A percentile compares a stretch with the other conserved stretches of the same genome.
Conservation (phyloP, 2,797 vertebrate species). For the Vespertilio murinus region DNA sequence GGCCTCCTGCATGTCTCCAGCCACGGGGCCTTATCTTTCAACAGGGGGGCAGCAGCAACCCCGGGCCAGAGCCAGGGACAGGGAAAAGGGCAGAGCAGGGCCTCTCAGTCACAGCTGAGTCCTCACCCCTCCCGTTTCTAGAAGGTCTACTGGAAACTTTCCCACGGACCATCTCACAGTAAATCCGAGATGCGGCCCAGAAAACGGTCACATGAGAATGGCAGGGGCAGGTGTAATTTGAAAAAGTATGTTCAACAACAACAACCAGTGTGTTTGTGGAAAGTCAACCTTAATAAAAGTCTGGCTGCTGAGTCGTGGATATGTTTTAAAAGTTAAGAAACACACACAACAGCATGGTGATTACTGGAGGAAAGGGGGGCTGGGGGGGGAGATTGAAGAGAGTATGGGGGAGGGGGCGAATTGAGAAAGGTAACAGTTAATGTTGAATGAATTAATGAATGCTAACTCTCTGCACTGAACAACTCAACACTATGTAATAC, state of each 20-base stretch:
- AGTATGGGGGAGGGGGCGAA: neutral
- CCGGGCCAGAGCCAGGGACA: neutral
- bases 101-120: neutral
- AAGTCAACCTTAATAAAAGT: constrained; percentile 3
- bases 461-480: neutral
- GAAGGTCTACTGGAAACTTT: neutral
- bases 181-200: neutral
- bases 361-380: neutral
- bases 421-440: neutral
- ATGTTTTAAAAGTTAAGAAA: constrained; percentile 20
- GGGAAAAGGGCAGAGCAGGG: neutral
- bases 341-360: neutral
- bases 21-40: neutral
- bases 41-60: neutral
- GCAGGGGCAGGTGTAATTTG: neutral
- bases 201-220: neutral
- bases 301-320: neutral
- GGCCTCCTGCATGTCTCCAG: neutral
- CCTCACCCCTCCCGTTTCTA: neutral
- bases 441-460: neutral
- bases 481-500: neutral
- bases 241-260: neutral
- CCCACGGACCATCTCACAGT: neutral
- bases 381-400: neutral
- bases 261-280: neutral